These are phyloP conservation scores for Anastatus disparis DNA, from an alignment of 1,140 invertebrate genomes.

Conservation along the genomic window DNA sequence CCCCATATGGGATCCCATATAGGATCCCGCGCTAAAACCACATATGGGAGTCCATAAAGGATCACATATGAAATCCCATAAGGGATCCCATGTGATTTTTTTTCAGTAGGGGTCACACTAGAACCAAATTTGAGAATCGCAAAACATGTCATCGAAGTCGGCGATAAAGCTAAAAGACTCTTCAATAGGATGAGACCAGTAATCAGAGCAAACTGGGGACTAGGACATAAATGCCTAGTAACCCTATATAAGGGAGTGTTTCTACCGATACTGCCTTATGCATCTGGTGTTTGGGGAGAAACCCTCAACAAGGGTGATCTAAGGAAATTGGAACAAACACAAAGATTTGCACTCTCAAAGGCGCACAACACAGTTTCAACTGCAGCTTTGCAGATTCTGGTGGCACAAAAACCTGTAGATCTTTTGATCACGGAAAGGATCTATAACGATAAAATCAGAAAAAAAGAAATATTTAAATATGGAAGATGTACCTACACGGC, in stretches of 20 bases:
- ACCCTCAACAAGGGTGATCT: neutral
- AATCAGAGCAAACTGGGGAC: slow-evolving; percentile 33
- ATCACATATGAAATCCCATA: too few relatives aligned
- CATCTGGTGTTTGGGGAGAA: slow-evolving; percentile 46
- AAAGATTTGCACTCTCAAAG: slow-evolving; percentile 45
- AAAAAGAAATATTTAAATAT: neutral
- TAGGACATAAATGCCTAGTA: slow-evolving; percentile 33
- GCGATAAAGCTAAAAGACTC: neutral
- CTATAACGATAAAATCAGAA: slow-evolving; percentile 24
- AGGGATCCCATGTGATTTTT: too few relatives aligned
- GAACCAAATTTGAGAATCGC: neutral
- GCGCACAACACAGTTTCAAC: slow-evolving; percentile 49
- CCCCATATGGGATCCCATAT: too few relatives aligned
- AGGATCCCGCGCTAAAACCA: too few relatives aligned
- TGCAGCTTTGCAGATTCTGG: slow-evolving; percentile 32
- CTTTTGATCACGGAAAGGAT: neutral
- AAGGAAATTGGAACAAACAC: neutral
- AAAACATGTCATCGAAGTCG: neutral
- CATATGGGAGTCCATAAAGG: too few relatives aligned
- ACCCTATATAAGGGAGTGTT: slow-evolving; percentile 48
- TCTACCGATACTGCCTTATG: slow-evolving; percentile 46
- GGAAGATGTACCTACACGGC: too few relatives aligned
- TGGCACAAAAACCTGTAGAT: slow-evolving; percentile 32
- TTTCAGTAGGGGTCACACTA: too few relatives aligned
- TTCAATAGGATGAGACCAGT: slow-evolving; percentile 23